These are phyloP conservation scores for Rhorus exstirpatorius DNA, from an alignment of 2,888 invertebrate species.

Conservation along the genomic window DNA sequence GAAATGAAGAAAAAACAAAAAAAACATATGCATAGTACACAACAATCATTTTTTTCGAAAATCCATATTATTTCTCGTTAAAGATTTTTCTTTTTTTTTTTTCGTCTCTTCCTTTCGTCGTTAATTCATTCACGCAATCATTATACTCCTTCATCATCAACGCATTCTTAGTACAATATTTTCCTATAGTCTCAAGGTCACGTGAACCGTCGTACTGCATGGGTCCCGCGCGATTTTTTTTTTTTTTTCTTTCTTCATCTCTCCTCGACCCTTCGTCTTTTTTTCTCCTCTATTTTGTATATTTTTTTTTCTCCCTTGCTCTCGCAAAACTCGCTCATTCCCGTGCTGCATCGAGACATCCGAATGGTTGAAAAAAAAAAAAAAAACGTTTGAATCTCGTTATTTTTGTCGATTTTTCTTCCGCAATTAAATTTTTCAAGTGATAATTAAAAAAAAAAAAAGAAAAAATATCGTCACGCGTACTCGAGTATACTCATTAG, in stretches of 20 bases:
- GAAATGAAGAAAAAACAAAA: slow-evolving; percentile 40
- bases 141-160: slow-evolving; percentile 66
- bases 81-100: slow-evolving; percentile 44
- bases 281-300: slow-evolving; percentile 4
- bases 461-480: not conserved
- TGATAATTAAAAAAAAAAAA: not conserved
- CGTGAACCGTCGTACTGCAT: slow-evolving; percentile 78
- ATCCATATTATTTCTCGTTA: slow-evolving; percentile 25
- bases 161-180: slow-evolving; percentile 67
- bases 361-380: not conserved
- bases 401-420: slow-evolving; percentile 12
- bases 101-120: slow-evolving; percentile 21
- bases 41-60: slow-evolving; percentile 36
- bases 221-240: slow-evolving; percentile 82
- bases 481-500: slow-evolving; percentile 11
- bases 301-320: slow-evolving; percentile 16
- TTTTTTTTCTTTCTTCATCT: slow-evolving; percentile 65
- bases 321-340: too few species aligned
- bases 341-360: too few species aligned
- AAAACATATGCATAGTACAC: slow-evolving; percentile 32
- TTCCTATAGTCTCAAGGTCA: slow-evolving; percentile 66
- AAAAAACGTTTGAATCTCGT: slow-evolving; percentile 8
- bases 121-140: slow-evolving; percentile 55
- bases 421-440: slow-evolving; percentile 8
- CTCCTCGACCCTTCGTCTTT: slow-evolving; percentile 48